Evolutionary conservation across 2,797 vertebrate species (phyloP), one percentile per base, ranked within the genome.

Genomic region (Pristis pectinata): DNA sequence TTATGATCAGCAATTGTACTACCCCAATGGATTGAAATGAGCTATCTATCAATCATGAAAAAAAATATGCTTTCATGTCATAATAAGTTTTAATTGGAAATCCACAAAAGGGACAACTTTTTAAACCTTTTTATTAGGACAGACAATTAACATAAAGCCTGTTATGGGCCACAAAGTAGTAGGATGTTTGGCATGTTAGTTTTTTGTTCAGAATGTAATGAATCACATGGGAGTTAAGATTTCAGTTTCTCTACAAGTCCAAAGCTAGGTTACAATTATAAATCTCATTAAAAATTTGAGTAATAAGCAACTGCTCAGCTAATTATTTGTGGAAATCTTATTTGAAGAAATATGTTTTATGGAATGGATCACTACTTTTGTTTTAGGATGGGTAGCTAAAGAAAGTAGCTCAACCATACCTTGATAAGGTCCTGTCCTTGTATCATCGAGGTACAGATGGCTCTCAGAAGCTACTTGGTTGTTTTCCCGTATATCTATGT

Each of bases 391-490:
- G 56, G 87, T 91, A 91, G 87, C 87, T 17, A 64, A 91, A 89
- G 56, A 89, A 89, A 64, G 56, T 61, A 64, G n/a, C n/a, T 10
- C 87, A 91, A 41, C n/a, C n/a, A 64, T 64, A 91, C 6, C 59
- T 37, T 89, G 83, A n/a, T 64, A n/a, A 64, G 59, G 64, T 91
- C 61, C 34, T 91, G 59, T 91, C 87, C 59, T 64, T 91, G 34
- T 7, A n/a, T 64, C 87, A 64, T 91, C 59, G 30, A 64, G 87
- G 59, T 37, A 91, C 30, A 89, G 56, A 59, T 89, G 85, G 85
- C 13, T 89, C 87, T 91, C 87, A 61, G 87, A 91, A 64, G 87
- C 59, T 64, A 64, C n/a, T 61, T 89, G 59, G 59, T n/a, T 89
- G 34, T 89, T 89, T 89, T 91, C n/a, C 17, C 7, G 56, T 64